Base-by-base conservation (phyloP, 2,888 invertebrate species). In the Pollenia labialis region DNA sequence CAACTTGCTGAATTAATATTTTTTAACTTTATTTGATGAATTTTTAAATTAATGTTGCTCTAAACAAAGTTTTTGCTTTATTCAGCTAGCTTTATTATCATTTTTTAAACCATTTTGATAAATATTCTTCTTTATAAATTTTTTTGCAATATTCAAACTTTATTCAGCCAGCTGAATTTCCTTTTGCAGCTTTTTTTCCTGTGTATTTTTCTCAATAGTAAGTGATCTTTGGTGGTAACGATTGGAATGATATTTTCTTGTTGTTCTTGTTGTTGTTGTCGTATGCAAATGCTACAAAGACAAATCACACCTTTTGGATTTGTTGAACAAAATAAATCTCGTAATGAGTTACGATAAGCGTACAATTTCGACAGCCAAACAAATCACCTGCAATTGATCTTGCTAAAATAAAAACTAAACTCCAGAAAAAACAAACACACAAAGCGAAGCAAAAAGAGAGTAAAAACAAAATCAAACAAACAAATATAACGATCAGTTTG, bases 291-390 rank as follows among this genome's bases (percentile, higher is more conserved):
- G 91, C 91, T 84, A 91, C 90, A 92, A 92, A 92, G 92, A 92
- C 92, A 93, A 93, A 93, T 92, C 92, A 92, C 92, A 92, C 93
- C 92, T 92, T 92, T 92, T 93, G 92, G 92, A 92, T 93, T 92
- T 92, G 92, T 91, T 92, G 92, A 92, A 92, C 93, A 92, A 92
- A 93, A 93, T 93, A 93, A 93, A 92, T 93, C 92, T 93, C 92
- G 92, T 93, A 93, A 93, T 93, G 93, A 93, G 92, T 92, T 92
- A 93, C 92, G 92, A 93, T 93, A 93, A 93, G 92, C 93, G 92
- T 92, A 92, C 92, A 91, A 93, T 93, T 93, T 93, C 92, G 93
- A 93, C 92, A 93, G 93, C 92, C 91, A 92, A 92, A 93, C 93
- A 93, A 93, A 93, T 93, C 93, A 93, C 92, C 92, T 92, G 93